phyloP scores from a whole-genome alignment of 2,113 vertebrate species.

The Tragelaphus imberbis region DNA sequence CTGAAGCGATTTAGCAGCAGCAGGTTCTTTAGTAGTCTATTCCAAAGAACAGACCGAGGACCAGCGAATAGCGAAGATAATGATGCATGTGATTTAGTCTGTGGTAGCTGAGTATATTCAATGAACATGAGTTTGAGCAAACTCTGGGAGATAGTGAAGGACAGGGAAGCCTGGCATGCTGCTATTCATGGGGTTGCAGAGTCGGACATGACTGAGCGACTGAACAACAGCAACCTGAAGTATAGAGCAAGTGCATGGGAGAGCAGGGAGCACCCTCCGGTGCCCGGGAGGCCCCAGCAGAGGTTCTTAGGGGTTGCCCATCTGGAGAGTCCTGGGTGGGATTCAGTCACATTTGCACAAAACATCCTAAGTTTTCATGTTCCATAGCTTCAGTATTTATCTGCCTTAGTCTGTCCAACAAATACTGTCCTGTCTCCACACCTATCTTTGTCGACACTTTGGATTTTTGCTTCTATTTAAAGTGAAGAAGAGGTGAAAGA shows the following conservation, averaged over 20 bases:
- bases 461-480: background rate
- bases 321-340: background rate
- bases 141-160: background rate
- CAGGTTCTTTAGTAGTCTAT: background rate
- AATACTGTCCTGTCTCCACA: background rate
- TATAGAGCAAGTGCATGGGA: accelerated
- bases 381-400: background rate
- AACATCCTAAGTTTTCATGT: too few species aligned
- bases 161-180: background rate
- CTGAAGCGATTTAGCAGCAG: too few species aligned
- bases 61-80: background rate
- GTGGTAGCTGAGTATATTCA: background rate
- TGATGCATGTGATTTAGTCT: background rate
- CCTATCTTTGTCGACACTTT: background rate
- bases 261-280: accelerated
- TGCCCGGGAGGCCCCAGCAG: accelerated
- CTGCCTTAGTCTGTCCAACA: background rate
- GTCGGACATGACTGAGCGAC: background rate
- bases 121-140: background rate
- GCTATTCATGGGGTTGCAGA: background rate
- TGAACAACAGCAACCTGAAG: background rate
- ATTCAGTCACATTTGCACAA: accelerated
- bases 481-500: background rate
- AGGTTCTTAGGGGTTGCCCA: background rate
- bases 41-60: background rate